Evolutionary conservation across 2,888 invertebrate species (phyloP).

Genomic region (Cantharis lateralis): DNA sequence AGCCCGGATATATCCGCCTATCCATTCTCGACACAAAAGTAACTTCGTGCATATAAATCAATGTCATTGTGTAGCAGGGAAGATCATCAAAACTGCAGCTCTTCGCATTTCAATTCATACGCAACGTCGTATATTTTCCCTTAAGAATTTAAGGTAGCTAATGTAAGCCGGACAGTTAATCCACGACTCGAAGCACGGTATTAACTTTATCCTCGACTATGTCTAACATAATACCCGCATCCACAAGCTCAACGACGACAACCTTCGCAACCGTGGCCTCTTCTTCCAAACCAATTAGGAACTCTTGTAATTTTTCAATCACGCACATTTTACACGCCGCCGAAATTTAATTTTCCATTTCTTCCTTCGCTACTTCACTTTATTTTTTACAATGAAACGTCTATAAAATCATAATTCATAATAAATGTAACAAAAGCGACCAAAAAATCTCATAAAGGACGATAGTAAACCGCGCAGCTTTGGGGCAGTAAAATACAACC

Average conservation of each 20-base stretch:
- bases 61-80: constrained; percentile 41
- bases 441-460: constrained; percentile 37
- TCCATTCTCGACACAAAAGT: constrained; percentile 39
- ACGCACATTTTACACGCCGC: constrained; percentile 13
- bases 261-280: constrained; percentile 18
- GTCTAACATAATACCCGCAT: constrained; percentile 33
- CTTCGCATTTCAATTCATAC: constrained; percentile 30
- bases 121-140: constrained; percentile 11
- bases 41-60: constrained; percentile 45
- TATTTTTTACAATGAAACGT: constrained; percentile 38
- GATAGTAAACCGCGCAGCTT: constrained; percentile 38
- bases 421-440: constrained; percentile 39
- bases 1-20: constrained; percentile 41
- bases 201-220: constrained; percentile 35
- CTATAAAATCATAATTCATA: constrained; percentile 40
- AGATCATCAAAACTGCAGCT: constrained; percentile 41
- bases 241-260: constrained; percentile 31
- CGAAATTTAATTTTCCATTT: background rate
- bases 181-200: constrained; percentile 34
- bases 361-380: constrained; percentile 1
- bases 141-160: constrained; percentile 20
- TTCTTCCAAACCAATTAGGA: constrained; percentile 28
- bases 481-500: constrained; percentile 38
- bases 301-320: constrained; percentile 16
- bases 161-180: constrained; percentile 37